phyloP scores from a whole-genome alignment of 2,888 invertebrate genomes.

The Eupithecia subfuscata region DNA sequence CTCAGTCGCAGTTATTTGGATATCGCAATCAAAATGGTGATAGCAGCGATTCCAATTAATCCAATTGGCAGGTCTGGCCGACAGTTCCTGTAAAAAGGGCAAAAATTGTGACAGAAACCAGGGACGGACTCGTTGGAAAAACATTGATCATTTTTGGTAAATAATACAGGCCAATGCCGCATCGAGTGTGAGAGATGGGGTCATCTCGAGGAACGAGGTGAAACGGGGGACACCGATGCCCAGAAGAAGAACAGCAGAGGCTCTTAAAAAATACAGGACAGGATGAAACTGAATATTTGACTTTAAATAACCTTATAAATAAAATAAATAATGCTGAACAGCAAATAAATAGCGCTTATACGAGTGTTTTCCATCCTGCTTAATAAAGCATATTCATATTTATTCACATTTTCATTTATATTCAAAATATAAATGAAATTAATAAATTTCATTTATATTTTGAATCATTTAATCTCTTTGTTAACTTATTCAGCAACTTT shows the following conservation, averaged over 20 bases:
- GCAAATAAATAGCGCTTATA: too few relatives aligned
- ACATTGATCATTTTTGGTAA: background rate
- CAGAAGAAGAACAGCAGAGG: background rate
- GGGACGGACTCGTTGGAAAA: constrained; percentile 11
- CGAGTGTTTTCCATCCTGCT: background rate
- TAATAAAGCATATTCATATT: too few relatives aligned
- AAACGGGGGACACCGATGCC: background rate
- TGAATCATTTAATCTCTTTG: background rate
- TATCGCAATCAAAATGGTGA: constrained; percentile 31
- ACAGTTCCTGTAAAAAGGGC: constrained; percentile 21
- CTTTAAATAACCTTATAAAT: background rate
- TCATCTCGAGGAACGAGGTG: background rate
- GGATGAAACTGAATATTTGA: background rate
- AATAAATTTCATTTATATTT: background rate
- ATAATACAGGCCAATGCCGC: background rate
- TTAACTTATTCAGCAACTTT: background rate
- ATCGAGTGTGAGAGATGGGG: background rate
- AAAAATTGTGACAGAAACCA: constrained; percentile 13
- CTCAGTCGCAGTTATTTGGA: constrained; percentile 17
- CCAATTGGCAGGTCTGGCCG: constrained; percentile 27
- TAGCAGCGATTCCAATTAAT: constrained; percentile 33
- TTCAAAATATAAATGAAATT: too few relatives aligned
- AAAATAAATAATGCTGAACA: too few relatives aligned
- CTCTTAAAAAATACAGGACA: background rate
- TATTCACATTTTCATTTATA: background rate